A percentile compares a stretch with the other conserved stretches of the same genome.
phyloP scores from a whole-genome alignment of 37 sponge, comb jelly and placozoan genomes.

The Bolinopsis microptera region DNA sequence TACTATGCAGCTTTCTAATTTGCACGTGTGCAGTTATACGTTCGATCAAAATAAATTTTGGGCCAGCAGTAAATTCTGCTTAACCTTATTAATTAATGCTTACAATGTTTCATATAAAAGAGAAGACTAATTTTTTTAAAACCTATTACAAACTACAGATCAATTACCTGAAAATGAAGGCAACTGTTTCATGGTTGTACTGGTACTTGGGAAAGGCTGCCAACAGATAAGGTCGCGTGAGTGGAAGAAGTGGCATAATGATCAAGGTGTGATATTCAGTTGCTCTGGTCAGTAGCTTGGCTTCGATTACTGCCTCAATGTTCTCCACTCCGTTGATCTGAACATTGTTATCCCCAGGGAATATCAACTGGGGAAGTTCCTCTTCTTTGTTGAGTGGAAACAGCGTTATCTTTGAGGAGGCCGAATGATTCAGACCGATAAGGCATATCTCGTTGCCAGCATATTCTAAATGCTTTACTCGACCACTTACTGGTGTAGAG shows the following conservation, averaged over 20 bases:
- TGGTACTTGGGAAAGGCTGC: background rate
- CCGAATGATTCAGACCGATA: background rate
- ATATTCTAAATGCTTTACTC: background rate
- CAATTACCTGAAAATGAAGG: background rate
- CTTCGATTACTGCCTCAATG: background rate
- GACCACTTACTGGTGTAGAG: background rate
- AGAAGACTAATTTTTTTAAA: too few species aligned
- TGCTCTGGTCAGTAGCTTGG: background rate
- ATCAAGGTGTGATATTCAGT: background rate
- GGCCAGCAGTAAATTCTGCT: too few species aligned
- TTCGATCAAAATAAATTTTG: too few species aligned
- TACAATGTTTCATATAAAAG: too few species aligned
- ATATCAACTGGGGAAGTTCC: background rate
- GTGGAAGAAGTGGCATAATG: background rate
- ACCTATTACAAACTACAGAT: too few species aligned
- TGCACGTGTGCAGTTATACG: too few species aligned
- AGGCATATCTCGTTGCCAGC: background rate
- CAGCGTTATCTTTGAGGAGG: background rate
- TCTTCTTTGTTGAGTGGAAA: background rate
- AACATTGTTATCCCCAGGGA: background rate
- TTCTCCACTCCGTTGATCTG: background rate
- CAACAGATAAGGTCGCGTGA: background rate
- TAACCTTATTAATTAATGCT: too few species aligned
- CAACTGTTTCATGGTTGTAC: background rate
- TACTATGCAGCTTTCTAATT: too few species aligned